Percentiles rank a stretch among this genome's conserved stretches.
phyloP scores from a whole-genome alignment of 1,140 invertebrate genomes.

The Heliothis virescens region DNA sequence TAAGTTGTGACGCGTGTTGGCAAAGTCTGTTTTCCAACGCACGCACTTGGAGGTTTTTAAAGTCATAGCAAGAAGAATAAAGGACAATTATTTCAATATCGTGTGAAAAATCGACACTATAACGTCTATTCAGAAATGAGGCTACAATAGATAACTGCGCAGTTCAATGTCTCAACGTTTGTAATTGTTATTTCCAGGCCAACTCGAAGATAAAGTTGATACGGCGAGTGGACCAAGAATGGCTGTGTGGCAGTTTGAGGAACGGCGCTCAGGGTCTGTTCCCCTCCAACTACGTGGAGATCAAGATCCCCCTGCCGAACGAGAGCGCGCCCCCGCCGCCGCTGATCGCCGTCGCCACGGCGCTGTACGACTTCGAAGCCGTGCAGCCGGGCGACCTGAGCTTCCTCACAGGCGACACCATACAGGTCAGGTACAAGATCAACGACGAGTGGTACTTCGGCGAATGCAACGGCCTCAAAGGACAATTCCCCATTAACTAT shows the following conservation, averaged over 20 bases:
- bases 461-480: conserved; percentile 88
- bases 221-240: conserved; percentile 91
- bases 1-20: conserved; percentile 27
- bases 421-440: conserved; percentile 90
- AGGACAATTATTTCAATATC: conserved; percentile 9
- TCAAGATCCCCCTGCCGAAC: conserved; percentile 90
- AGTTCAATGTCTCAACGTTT: conserved; percentile 16
- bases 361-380: conserved; percentile 85
- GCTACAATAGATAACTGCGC: background rate
- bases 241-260: conserved; percentile 90
- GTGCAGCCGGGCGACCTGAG: conserved; percentile 81
- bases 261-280: conserved; percentile 91
- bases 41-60: background rate
- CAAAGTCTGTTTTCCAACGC: conserved; percentile 7
- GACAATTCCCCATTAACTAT: conserved; percentile 94
- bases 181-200: conserved; percentile 85
- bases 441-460: conserved; percentile 94
- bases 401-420: conserved; percentile 88
- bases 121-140: background rate
- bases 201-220: conserved; percentile 90
- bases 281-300: conserved; percentile 92
- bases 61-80: background rate
- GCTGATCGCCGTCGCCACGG: conserved; percentile 70
- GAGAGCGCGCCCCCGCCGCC: conserved; percentile 50
- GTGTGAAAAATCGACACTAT: background rate